A percentile compares a stretch with the other conserved stretches of the same genome.
Evolutionary conservation across 1,140 invertebrate species (phyloP).

Genomic region (Zaprionus nigranus): DNA sequence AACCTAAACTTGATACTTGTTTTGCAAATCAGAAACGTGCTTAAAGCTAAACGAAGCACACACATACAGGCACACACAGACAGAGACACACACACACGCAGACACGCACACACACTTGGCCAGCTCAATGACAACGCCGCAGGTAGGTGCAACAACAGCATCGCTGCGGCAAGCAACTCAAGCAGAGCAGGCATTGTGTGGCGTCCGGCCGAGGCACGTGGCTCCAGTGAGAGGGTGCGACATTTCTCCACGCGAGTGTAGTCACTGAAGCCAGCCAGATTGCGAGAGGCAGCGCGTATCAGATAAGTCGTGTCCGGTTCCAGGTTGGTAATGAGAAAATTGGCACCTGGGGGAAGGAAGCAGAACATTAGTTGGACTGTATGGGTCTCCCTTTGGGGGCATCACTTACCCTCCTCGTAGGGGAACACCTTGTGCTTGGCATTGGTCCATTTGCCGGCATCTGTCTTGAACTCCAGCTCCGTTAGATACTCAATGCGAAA

Average conservation of each 20-base stretch:
- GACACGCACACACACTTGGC: background rate
- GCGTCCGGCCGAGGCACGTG: conserved; percentile 39
- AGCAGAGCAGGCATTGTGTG: background rate
- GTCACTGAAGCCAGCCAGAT: conserved; percentile 84
- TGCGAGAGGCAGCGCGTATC: conserved; percentile 83
- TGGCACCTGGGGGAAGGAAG: conserved; percentile 67
- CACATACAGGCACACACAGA: conserved; percentile 4
- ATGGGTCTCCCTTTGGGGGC: no score
- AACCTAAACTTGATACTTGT: background rate
- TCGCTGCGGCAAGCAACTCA: conserved; percentile 16
- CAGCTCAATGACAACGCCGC: conserved; percentile 22
- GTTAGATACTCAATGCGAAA: conserved; percentile 82
- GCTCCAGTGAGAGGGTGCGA: conserved; percentile 71
- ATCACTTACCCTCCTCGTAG: conserved; percentile 78
- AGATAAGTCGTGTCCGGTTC: conserved; percentile 82
- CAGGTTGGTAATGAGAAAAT: conserved; percentile 80
- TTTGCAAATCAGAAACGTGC: conserved; percentile 29
- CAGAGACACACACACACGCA: conserved; percentile 24
- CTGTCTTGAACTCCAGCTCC: conserved; percentile 72
- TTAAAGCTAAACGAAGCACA: conserved; percentile 77
- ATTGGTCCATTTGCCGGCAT: conserved; percentile 80
- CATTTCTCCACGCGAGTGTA: conserved; percentile 74
- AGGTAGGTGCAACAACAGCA: conserved; percentile 19
- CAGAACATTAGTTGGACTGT: background rate
- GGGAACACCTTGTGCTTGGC: conserved; percentile 75